phyloP scores from a whole-genome alignment of 2,797 vertebrate genomes.

The Tokudaia tokunoshimensis region DNA sequence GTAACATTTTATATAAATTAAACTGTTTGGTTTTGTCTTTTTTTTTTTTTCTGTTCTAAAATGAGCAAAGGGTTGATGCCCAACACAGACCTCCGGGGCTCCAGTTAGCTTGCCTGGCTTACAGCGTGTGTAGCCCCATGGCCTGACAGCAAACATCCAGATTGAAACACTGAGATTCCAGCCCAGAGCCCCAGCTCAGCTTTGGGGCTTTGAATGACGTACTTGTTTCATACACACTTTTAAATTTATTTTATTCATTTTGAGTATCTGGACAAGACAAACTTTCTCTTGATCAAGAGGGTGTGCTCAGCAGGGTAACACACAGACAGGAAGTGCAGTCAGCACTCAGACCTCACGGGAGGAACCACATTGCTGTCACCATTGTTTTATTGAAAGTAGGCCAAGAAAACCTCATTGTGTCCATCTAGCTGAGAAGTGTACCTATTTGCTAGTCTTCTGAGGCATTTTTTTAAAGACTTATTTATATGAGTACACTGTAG shows the following conservation, averaged over 20 bases:
- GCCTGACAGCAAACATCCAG: background rate
- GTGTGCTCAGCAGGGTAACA: too few relatives aligned
- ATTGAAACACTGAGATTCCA: background rate
- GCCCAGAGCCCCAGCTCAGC: background rate
- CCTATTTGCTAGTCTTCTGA: slow-evolving; percentile 3
- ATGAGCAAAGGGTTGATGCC: background rate
- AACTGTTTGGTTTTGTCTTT: background rate
- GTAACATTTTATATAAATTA: background rate
- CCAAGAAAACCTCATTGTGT: background rate
- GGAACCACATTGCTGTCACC: background rate
- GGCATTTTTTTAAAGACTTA: background rate
- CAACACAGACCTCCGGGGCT: background rate
- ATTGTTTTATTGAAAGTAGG: background rate
- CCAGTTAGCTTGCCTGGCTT: background rate
- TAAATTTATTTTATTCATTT: background rate
- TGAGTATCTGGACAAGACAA: background rate
- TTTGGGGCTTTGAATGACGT: background rate
- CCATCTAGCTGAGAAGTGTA: background rate
- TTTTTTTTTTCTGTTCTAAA: background rate
- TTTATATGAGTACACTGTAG: background rate
- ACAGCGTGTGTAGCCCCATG: too few relatives aligned
- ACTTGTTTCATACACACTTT: background rate
- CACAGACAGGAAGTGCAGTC: background rate
- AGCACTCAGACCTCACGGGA: background rate
- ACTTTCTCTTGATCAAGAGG: background rate